A percentile compares a stretch with the other conserved stretches of the same genome.
These are phyloP conservation scores for Opisthograptis luteolata DNA, from an alignment of 2,888 invertebrate genomes.

Conservation along the genomic window DNA sequence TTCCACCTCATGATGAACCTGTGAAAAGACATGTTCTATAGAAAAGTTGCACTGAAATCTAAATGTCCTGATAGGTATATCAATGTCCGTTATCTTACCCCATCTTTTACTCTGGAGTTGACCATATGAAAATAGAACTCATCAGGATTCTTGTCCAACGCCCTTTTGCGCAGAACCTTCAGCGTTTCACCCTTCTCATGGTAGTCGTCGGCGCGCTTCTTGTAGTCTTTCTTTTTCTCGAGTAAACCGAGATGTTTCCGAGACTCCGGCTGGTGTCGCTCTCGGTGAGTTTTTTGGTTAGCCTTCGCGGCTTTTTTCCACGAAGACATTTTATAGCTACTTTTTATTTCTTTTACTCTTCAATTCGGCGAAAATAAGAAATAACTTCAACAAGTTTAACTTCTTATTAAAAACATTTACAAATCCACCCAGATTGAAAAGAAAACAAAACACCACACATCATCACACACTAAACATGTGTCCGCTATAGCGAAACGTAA, in stretches of 20 bases:
- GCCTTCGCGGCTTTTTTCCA: slow-evolving; percentile 95
- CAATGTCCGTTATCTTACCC: slow-evolving; percentile 59
- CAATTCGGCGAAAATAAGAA: no score
- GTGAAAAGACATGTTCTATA: neutral
- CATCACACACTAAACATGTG: no score
- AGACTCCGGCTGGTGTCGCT: slow-evolving; percentile 92
- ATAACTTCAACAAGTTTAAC: no score
- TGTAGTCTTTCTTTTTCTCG: slow-evolving; percentile 96
- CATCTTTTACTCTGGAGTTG: slow-evolving; percentile 89
- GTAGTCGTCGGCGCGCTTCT: slow-evolving; percentile 89
- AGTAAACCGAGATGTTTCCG: slow-evolving; percentile 91
- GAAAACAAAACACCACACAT: no score
- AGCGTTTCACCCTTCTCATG: slow-evolving; percentile 93
- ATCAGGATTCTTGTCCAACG: slow-evolving; percentile 97
- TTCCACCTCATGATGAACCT: slow-evolving; percentile 87
- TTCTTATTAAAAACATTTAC: no score
- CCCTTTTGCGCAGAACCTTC: slow-evolving; percentile 91
- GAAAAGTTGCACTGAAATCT: neutral
- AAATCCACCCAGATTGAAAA: no score
- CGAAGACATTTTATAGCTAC: slow-evolving; percentile 94
- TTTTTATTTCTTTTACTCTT: no score
- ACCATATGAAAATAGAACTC: slow-evolving; percentile 99
- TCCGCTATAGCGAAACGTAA: no score
- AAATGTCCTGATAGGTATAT: neutral
- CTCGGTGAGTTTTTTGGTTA: slow-evolving; percentile 92